Conservation (phyloP, 37 sponge, comb jelly and placozoan genomes). For the Aphrocallistes beatrix region DNA sequence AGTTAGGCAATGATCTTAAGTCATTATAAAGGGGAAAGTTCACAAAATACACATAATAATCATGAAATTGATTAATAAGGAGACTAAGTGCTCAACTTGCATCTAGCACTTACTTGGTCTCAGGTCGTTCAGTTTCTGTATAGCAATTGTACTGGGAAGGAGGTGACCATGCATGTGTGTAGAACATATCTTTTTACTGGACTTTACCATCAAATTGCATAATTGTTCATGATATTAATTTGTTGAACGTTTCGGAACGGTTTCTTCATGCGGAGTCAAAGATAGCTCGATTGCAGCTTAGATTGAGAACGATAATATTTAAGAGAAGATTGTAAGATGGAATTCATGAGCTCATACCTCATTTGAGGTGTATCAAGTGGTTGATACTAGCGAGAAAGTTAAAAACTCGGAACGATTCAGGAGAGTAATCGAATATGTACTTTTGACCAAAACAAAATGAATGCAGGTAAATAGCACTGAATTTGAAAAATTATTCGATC, state of each 20-base stretch:
- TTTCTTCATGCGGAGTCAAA: background rate
- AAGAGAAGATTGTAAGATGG: background rate
- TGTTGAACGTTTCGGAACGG: background rate
- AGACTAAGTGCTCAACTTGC: too few relatives aligned
- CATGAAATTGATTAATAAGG: too few relatives aligned
- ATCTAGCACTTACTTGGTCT: too few relatives aligned
- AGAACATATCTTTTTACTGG: too few relatives aligned
- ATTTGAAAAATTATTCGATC: too few relatives aligned
- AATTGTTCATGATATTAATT: too few relatives aligned
- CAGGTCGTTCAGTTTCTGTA: too few relatives aligned
- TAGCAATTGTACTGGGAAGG: too few relatives aligned
- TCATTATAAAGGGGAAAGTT: too few relatives aligned
- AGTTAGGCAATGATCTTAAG: background rate
- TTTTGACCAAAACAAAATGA: background rate
- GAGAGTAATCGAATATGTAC: background rate
- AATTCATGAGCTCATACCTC: background rate
- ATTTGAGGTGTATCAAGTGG: background rate
- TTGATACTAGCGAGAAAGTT: background rate
- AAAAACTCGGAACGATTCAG: background rate
- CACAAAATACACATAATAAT: too few relatives aligned
- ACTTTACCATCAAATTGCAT: too few relatives aligned
- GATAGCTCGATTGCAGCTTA: background rate
- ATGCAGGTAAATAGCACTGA: constrained; percentile 1
- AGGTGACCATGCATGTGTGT: too few relatives aligned
- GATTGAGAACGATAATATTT: background rate